A percentile compares a stretch with the other conserved stretches of the same genome.
phyloP scores from a whole-genome alignment of 2,113 vertebrate genomes.

The Limnothrissa miodon region DNA sequence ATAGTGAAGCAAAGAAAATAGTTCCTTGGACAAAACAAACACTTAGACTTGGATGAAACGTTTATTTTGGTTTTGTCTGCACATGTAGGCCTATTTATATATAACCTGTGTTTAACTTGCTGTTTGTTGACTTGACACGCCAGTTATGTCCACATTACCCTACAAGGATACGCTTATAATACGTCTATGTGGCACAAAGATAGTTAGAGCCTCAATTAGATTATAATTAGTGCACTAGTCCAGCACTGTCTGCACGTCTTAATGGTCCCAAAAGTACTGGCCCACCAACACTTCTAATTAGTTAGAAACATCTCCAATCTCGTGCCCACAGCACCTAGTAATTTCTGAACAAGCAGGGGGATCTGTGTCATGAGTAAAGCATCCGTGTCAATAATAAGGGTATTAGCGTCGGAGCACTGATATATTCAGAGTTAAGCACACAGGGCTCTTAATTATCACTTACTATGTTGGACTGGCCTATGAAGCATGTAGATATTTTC shows the following conservation, averaged over 20 bases:
- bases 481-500: neutral
- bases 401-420: neutral
- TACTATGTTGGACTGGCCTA: neutral
- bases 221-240: constrained; percentile 5
- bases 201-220: neutral
- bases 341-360: neutral
- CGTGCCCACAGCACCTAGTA: neutral
- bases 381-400: neutral
- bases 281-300: neutral
- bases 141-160: neutral
- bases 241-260: constrained; percentile 17
- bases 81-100: neutral
- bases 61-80: neutral
- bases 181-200: neutral
- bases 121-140: neutral
- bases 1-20: neutral
- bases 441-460: neutral
- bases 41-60: neutral
- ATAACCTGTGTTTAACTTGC: neutral
- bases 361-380: neutral
- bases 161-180: neutral
- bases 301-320: neutral
- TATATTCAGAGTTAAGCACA: neutral
- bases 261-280: constrained; percentile 22
- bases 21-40: neutral